Evolutionary conservation across 2,113 vertebrate genomes (phyloP), one percentile per base, ranked within the genome.

Genomic region (Coturnix japonica): DNA sequence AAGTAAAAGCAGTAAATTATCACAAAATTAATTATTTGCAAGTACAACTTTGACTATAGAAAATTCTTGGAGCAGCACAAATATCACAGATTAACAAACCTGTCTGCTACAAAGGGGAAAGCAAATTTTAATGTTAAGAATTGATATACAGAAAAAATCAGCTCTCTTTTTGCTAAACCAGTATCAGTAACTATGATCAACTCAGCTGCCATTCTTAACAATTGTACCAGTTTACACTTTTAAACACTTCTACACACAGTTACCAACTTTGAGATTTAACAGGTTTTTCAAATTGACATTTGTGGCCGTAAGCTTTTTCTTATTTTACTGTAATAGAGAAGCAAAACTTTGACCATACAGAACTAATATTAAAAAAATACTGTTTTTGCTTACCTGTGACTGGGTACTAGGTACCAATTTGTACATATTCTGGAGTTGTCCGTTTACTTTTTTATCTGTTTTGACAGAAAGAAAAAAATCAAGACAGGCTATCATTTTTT

Each of bases 371-470:
- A 47, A 85, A 91, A 96, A 81, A 81, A 93, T 37, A 63, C 13
- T 49, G 2, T 49, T 76, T 57, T 76, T 90, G 67, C 97, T 81
- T 97, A 98, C 98, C 98, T 97, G 97, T 80, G 96, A 95, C 77
- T 97, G 96, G 47, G 86, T 54, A 96, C 96, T 96, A 14, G 97
- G 93, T 93, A 96, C 81, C 88, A 96, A 26, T 76, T 97, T 98
- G 94, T 97, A 97, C 44, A 96, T 98, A 82, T 97, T 98, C 94
- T 98, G 97, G 65, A 98, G 93, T 22, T 98, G 97, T 39, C 97
- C 98, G 6, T 97, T 98, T 90, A 97, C 79, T 95, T 98, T 97
- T 96, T 98, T 98, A 94, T 53, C 98, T 98, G 85, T 85, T 78
- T 94, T 89, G 86, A 94, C 19, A 94, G n/a, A 83, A 67, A 69